Base-by-base conservation (phyloP, 2,888 invertebrate genomes). In the Phlogophora meticulosa region DNA sequence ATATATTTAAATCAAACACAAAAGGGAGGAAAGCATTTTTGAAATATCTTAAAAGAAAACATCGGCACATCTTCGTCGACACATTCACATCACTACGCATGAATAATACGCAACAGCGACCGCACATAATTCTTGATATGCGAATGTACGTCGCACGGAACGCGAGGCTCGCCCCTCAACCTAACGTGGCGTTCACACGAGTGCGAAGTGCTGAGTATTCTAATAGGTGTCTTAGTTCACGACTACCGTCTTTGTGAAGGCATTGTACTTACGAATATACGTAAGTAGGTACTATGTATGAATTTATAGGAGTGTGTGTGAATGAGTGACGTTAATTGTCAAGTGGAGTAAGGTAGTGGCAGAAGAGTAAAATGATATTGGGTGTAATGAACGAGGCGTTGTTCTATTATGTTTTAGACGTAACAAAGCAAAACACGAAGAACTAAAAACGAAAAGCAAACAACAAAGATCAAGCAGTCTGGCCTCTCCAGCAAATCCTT, bases 201-300 rank as follows among this genome's bases (percentile, higher is more conserved):
- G 55, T 36, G 72, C 58, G 49, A 71, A 78, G 72, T 79, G 70
- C 59, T 60, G 79, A 77, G 81, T 81, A 77, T 79, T 75, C 68
- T 81, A 79, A 81, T 82, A 76, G 81, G 80, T 78, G 80, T 78
- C 82, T 73, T 53, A 77, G 72, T 75, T 78, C 72, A 62, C 48
- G 51, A 69, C 53, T 65, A 57, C 43, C 56, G 72, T 42, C 65
- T 65, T 61, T 65, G 60, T 69, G 61, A 57, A 52, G 45, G 36
- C 45, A 65, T 49, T 72, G 56, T 63, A 55, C 48, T 45, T 78
- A 49, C 15, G 36, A 45, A 34, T 20, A 32, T 34, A 43, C 46
- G 24, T 55, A 45, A n/a, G 28, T 45, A 22, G 20, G n/a, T 61
- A 32, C 34, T 28, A 40, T 17, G 40, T 34, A 38, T 38, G 51